Base-by-base conservation (phyloP, 2,888 invertebrate species). In the Lasioglossum vierecki region DNA sequence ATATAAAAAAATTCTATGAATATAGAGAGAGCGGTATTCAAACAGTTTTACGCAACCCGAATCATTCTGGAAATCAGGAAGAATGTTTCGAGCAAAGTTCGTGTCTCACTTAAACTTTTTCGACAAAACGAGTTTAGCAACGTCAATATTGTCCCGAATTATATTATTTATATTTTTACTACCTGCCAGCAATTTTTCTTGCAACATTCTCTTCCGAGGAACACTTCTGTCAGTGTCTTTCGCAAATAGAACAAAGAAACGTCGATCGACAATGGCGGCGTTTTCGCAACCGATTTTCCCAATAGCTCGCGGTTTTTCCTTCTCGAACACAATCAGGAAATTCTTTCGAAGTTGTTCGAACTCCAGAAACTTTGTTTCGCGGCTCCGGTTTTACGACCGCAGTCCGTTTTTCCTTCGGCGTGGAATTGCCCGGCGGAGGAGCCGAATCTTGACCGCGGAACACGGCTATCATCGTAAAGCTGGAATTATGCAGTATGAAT, bases 401-500 rank as follows among this genome's bases (percentile, higher is more conserved):
- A 26, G 15, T 2, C 18, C n/a, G n/a, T 68, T 18, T 53, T 73
- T 73, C 49, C 22, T 13, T 39, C 35, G 11, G 41, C 15, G 46
- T 8, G 30, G 18, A 49, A 72, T 63, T 15, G 26, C 26, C 60
- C 5, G 22, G 22, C 30, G 26, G 26, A 13, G 63, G 63, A 22
- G 41, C 41, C 53, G 30, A 53, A 22, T 41, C 41, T 3, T 60
- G n/a, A 8, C n/a, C 35, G 53, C n/a, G 53, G 6, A 18, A n/a
- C 41, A 41, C n/a, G 30, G 22, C 44, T 13, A 66, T 13, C 4
- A 26, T 18, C 26, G 46, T 30, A 60, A 75, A 82, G 18, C 44
- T 70, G 70, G 68, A 70, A 57, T 60, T 44, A 53, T 49, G 79
- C 60, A 60, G 35, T 35, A 60, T n/a, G n/a, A 41, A 63, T 53